phyloP scores from a whole-genome alignment of 2,888 invertebrate genomes.

The Crocallis elinguaria region DNA sequence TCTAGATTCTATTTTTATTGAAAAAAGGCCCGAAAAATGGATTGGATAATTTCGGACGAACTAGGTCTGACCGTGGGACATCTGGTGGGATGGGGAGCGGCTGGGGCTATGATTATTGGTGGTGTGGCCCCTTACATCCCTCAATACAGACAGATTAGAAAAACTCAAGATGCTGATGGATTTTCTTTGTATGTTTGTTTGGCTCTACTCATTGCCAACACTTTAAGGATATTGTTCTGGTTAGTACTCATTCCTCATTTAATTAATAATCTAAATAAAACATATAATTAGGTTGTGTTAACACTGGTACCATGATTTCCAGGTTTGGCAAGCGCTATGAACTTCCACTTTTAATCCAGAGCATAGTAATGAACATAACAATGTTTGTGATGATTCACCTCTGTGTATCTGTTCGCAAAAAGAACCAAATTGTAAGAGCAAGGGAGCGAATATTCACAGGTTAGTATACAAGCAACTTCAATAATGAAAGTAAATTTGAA shows the following conservation, averaged over 20 bases:
- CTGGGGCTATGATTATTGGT: slow-evolving; percentile 96
- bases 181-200: slow-evolving; percentile 99
- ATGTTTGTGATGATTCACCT: slow-evolving; percentile 98
- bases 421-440: slow-evolving; percentile 90
- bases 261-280: neutral
- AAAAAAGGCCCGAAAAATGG: slow-evolving; percentile 77
- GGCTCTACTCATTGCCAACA: slow-evolving; percentile 97
- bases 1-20: neutral
- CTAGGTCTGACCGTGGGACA: slow-evolving; percentile 90
- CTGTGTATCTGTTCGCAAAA: slow-evolving; percentile 94
- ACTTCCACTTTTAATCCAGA: slow-evolving; percentile 96
- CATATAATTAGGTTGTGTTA: neutral
- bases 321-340: slow-evolving; percentile 99
- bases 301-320: slow-evolving; percentile 64
- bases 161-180: slow-evolving; percentile 96
- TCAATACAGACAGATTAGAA: slow-evolving; percentile 96
- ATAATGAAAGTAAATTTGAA: neutral
- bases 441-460: slow-evolving; percentile 94
- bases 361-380: slow-evolving; percentile 97
- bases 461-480: slow-evolving; percentile 63
- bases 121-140: slow-evolving; percentile 98
- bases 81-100: slow-evolving; percentile 91
- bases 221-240: slow-evolving; percentile 99
- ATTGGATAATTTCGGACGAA: slow-evolving; percentile 92
- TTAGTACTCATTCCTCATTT: too few species aligned